A percentile compares a stretch with the other conserved stretches of the same genome.
phyloP scores from a whole-genome alignment of 2,113 vertebrate genomes.

The Cinclus mexicanus region DNA sequence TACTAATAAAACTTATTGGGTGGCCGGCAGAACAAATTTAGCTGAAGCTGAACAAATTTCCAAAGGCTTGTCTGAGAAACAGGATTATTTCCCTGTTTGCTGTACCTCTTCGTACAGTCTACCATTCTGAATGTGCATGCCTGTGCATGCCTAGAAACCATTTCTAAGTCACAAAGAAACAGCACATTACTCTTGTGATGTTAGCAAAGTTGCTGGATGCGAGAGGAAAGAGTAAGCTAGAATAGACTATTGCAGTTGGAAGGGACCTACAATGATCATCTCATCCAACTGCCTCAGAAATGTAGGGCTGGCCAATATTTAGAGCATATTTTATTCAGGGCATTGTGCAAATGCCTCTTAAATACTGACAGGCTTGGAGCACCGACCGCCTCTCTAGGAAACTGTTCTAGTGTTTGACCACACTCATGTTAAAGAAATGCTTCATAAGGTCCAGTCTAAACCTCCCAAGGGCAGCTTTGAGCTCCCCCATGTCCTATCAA shows the following conservation, averaged over 20 bases:
- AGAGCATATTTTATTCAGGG: background rate
- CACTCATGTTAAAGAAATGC: background rate
- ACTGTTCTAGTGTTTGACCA: background rate
- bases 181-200: background rate
- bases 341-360: background rate
- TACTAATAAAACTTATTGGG: constrained; percentile 58
- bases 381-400: background rate
- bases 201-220: background rate
- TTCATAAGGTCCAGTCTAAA: background rate
- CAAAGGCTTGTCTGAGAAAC: background rate
- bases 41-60: constrained; percentile 23
- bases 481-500: accelerated
- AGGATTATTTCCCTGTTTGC: background rate
- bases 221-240: background rate
- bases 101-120: constrained; percentile 2
- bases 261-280: background rate
- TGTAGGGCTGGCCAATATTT: background rate
- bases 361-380: background rate
- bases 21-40: background rate
- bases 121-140: background rate
- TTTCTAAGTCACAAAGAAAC: background rate
- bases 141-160: background rate
- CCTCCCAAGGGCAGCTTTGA: background rate
- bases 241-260: background rate
- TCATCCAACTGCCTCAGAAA: background rate